Evolutionary conservation across 2,113 vertebrate species (phyloP), one percentile per base, ranked within the genome.

Genomic region (Gambusia holbrooki): DNA sequence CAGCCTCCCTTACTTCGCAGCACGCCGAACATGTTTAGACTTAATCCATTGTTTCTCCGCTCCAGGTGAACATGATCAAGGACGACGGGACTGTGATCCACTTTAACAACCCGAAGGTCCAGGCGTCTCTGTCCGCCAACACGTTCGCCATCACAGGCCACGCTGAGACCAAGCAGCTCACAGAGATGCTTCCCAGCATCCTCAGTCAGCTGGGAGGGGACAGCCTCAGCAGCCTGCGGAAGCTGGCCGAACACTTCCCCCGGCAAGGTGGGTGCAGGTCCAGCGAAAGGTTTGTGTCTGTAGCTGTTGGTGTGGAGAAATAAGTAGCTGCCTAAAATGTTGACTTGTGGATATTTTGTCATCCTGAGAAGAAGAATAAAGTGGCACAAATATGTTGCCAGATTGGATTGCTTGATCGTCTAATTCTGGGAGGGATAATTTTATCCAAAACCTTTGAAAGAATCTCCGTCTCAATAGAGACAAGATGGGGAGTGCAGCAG

Each of bases 91-190:
- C 96, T 8, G 98, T 99, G 93, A 99, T 99, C 94, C 97, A 99
- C 93, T 99, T 99, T 95, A 99, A 99, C 93, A 99, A 99, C 87
- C 98, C 97, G 85, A 99, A 99, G 95, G 98, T 99, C 87, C 97
- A 99, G 80, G 98, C 97, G 35, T 99, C 98, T 81, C 95, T 99
- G 70, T 98, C 97, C 48, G 97, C 98, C 89, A 99, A 99, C 90
- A 99, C 98, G 71, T 99, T 99, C 77, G 97, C 97, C 88, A 98
- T 99, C 92, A 98, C 96, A 14, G 98, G 98, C 89, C 97, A 99
- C 74, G 97, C 96, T 37, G 97, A 99, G 92, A 97, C 95, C 92
- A 99, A 99, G 94, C 97, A 97, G 92, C 96, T 99, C 89, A 98
- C 98, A 72, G 97, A 99, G 96, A 99, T 99, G 97, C 96, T 99